A percentile compares a stretch with the other conserved stretches of the same genome.
Conservation (phyloP, 2,888 invertebrate genomes). For the Harmothoe impar region DNA sequence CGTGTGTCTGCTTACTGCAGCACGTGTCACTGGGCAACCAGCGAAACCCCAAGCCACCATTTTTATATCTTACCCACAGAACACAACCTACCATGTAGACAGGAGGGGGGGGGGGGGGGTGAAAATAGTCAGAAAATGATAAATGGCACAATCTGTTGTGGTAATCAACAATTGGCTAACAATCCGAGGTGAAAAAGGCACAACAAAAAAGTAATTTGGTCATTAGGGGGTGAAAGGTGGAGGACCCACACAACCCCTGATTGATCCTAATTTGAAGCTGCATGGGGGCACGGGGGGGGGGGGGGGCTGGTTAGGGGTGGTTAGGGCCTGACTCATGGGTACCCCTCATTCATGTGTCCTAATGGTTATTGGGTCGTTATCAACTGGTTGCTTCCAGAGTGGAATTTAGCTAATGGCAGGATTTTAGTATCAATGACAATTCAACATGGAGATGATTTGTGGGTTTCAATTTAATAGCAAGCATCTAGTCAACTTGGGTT, state of each 20-base stretch:
- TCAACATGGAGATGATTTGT: too few species aligned
- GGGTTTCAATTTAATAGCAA: too few species aligned
- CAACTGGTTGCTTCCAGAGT: too few species aligned
- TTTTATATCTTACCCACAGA: neutral
- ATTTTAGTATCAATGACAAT: too few species aligned
- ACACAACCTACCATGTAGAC: neutral
- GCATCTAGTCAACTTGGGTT: too few species aligned
- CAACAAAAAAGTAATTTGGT: conserved; percentile 20
- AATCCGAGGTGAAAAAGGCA: neutral
- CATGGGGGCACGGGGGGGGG: too few species aligned
- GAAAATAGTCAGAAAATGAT: neutral
- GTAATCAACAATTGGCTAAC: neutral
- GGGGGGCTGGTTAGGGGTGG: too few species aligned
- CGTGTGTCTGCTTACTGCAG: neutral
- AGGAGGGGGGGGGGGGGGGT: neutral
- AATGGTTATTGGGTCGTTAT: too few species aligned
- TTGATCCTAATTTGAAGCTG: too few species aligned
- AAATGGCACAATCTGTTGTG: neutral
- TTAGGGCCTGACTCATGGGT: too few species aligned
- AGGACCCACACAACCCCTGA: neutral
- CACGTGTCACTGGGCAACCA: neutral
- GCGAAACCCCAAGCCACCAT: neutral
- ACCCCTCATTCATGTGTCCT: too few species aligned
- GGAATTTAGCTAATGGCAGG: too few species aligned
- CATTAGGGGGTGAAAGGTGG: neutral